Conservation (phyloP, 2,113 vertebrate species). For the Hippocampus mohnikei region DNA sequence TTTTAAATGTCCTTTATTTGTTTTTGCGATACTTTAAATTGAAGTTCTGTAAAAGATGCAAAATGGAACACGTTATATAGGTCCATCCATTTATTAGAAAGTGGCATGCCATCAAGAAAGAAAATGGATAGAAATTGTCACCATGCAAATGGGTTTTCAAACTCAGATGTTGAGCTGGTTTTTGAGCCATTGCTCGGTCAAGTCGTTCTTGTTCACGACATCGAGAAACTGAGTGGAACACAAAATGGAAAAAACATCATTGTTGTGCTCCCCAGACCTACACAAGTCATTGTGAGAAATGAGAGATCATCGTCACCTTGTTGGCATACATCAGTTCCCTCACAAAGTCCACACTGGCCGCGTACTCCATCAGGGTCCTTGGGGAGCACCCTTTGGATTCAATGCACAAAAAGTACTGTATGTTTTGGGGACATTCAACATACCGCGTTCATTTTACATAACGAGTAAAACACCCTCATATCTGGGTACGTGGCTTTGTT, state of each 20-base stretch:
- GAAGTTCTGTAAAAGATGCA: too few species aligned
- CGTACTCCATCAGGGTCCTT: not conserved
- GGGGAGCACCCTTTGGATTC: not conserved
- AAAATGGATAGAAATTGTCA: not conserved
- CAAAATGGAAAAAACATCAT: not conserved
- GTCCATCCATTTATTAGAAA: too few species aligned
- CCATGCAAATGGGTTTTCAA: conserved; percentile 19
- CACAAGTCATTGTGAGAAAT: not conserved
- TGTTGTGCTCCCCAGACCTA: not conserved
- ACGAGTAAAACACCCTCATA: too few species aligned
- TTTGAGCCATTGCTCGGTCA: conserved; percentile 78
- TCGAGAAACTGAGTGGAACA: conserved; percentile 70
- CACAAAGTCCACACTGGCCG: rapidly evolving
- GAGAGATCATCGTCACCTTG: not conserved
- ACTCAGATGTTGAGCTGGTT: conserved; percentile 63
- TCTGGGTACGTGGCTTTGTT: too few species aligned
- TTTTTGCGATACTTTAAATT: too few species aligned
- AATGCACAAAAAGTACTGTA: not conserved
- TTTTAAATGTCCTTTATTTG: too few species aligned
- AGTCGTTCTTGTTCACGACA: conserved; percentile 71
- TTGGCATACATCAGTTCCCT: rapidly evolving
- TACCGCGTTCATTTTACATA: too few species aligned
- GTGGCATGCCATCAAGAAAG: too few species aligned
- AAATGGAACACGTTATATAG: too few species aligned
- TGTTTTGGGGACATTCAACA: too few species aligned